Base-by-base conservation (phyloP, 2,113 vertebrate species). In the Cacatua alba region DNA sequence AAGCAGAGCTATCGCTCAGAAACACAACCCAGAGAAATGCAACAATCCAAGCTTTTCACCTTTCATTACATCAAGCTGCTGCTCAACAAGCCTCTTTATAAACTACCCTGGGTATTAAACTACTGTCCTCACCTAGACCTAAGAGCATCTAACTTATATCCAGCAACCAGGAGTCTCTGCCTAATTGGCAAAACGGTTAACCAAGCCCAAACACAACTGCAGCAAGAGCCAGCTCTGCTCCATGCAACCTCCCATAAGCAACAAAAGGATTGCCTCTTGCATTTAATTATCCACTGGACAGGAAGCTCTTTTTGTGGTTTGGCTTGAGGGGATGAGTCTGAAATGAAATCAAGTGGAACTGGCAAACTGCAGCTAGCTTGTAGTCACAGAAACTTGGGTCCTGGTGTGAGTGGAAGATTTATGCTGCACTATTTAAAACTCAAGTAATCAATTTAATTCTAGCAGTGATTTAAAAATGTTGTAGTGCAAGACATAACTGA, bases 301-400 rank as follows among this genome's bases (percentile, higher is more conserved):
- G 68, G 90, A 90, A 95, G 86, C 76, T 93, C 33, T 43, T 85
- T 86, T 70, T 90, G 86, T 94, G 90, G 88, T 92, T 96, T 96
- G 96, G 83, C 91, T 96, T 82, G 72, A 0, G 0, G 77, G 62
- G 48, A 41, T 62, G 57, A 87, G 80, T 79, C 74, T 95, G 86
- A 94, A 91, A 90, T 60, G 52, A 94, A 96, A 96, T 94, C 82
- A 88, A 94, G 80, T 79, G 65, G 86, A 92, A 94, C 90, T 95
- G 82, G 93, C 93, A 96, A 95, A 91, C 55, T 88, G 69, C 81
- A 86, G 48, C 67, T 69, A 92, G 55, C 44, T 75, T 94, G 86
- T 74, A 86, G 76, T 77, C 16, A 4, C 52, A 86, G 88, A 79
- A 29, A 49, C 62, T 59, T 77, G 7, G 10, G 83, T 82, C 86